Conservation (phyloP, 2,113 vertebrate genomes). For the Melanerpes aurifrons region DNA sequence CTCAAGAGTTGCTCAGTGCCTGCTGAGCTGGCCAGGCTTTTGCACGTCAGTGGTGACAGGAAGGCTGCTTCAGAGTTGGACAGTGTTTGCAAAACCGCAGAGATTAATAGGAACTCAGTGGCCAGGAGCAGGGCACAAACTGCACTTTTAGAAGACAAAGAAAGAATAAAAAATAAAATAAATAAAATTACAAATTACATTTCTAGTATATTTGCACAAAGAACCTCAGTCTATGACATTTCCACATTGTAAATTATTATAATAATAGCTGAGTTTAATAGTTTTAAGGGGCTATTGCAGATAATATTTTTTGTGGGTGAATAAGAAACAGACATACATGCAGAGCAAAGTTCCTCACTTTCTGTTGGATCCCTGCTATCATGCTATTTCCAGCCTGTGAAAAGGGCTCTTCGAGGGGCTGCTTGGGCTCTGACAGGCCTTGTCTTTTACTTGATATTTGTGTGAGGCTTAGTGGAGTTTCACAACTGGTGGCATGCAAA, state of each 20-base stretch:
- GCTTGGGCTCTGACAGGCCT: background rate
- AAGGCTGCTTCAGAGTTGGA: slow-evolving; percentile 3
- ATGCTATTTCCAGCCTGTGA: background rate
- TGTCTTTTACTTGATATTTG: background rate
- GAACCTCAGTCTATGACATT: background rate
- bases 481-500: background rate
- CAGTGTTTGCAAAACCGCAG: slow-evolving; percentile 2
- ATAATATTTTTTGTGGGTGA: background rate
- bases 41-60: background rate
- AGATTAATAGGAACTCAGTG: background rate
- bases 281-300: background rate
- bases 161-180: background rate
- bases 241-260: background rate
- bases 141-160: background rate
- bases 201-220: background rate
- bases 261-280: background rate
- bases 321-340: background rate
- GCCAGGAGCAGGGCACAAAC: background rate
- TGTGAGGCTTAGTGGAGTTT: background rate
- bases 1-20: background rate
- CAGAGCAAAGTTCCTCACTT: background rate
- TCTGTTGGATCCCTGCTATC: background rate
- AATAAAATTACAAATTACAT: background rate
- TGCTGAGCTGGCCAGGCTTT: slow-evolving; percentile 30
- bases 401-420: background rate